Conservation (phyloP, 2,113 vertebrate species). For the Eulemur rufifrons region DNA sequence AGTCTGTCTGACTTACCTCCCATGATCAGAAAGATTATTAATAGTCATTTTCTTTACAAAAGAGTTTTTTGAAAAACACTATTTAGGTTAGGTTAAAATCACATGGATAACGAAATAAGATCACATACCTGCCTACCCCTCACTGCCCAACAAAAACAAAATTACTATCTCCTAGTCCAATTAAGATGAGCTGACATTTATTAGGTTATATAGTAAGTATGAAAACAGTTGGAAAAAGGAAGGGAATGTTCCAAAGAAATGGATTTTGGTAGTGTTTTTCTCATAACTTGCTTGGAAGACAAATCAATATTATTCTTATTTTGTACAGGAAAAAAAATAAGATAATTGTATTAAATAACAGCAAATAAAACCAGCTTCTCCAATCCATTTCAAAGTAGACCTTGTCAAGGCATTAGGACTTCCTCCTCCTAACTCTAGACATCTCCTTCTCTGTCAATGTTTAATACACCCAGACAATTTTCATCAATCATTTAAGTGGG, state of each 20-base stretch:
- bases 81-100: not conserved
- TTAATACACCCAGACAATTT: not conserved
- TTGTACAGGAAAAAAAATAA: not conserved
- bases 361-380: not conserved
- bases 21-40: not conserved
- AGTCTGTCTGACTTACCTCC: not conserved
- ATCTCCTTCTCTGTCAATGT: not conserved
- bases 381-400: not conserved
- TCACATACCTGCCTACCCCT: not conserved
- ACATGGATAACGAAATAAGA: not conserved
- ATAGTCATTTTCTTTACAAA: not conserved
- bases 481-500: not conserved
- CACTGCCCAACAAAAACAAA: conserved; percentile 20
- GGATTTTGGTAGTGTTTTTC: not conserved
- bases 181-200: not conserved
- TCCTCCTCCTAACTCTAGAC: not conserved
- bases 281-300: not conserved
- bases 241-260: not conserved
- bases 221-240: not conserved
- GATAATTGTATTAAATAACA: not conserved
- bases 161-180: not conserved
- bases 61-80: not conserved
- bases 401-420: not conserved
- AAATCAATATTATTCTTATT: conserved; percentile 1
- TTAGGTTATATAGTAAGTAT: not conserved